Percentiles rank a stretch among this genome's conserved stretches.
Conservation (phyloP, 2,888 invertebrate genomes). For the Cephonodes hylas region DNA sequence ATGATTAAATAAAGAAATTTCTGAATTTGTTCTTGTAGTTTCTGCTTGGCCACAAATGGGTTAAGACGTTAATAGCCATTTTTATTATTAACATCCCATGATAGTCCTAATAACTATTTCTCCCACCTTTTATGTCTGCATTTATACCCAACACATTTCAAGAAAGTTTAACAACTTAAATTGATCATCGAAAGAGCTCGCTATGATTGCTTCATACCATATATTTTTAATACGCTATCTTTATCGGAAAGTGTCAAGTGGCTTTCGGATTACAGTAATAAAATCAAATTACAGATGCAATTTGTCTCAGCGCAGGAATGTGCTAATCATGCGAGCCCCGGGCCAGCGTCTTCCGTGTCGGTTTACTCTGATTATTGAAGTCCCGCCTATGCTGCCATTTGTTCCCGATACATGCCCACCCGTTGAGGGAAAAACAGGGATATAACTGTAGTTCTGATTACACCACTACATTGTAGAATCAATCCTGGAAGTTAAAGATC, state of each 20-base stretch:
- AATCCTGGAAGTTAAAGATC: not conserved
- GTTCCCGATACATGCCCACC: not conserved
- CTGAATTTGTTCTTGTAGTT: too few relatives aligned
- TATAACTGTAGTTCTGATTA: not conserved
- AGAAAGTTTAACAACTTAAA: not conserved
- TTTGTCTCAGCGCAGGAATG: not conserved
- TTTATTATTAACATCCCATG: too few relatives aligned
- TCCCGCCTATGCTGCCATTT: not conserved
- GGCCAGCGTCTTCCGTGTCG: conserved; percentile 33
- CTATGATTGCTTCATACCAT: not conserved
- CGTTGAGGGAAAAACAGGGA: not conserved
- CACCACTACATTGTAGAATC: not conserved
- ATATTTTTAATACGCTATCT: not conserved
- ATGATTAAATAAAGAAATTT: too few relatives aligned
- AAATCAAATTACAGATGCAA: conserved; percentile 8
- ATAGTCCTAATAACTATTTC: too few relatives aligned
- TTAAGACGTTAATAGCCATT: too few relatives aligned
- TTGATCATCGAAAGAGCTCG: not conserved
- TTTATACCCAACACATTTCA: not conserved
- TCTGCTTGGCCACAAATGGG: too few relatives aligned
- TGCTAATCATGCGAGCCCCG: conserved; percentile 22
- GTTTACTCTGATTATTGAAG: conserved; percentile 29
- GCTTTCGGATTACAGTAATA: conserved; percentile 5
- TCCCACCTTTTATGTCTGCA: too few relatives aligned
- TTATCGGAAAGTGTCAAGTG: conserved; percentile 9